Conservation (phyloP, 2,113 vertebrate species). For the Saimiri boliviensis region DNA sequence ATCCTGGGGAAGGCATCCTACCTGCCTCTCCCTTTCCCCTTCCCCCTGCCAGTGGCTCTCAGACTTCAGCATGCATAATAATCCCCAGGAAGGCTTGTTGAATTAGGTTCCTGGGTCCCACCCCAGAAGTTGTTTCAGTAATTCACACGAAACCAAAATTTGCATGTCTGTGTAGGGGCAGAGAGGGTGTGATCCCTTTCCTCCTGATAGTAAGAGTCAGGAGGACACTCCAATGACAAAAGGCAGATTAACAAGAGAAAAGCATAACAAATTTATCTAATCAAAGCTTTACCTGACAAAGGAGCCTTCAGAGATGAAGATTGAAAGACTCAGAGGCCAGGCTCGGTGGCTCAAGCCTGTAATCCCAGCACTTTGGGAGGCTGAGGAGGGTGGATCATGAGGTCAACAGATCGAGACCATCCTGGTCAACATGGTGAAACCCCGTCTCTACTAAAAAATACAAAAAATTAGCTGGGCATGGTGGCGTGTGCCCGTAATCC, state of each 20-base stretch:
- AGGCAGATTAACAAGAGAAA: background rate
- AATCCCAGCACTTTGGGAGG: too few relatives aligned
- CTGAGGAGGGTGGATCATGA: too few relatives aligned
- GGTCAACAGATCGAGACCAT: too few relatives aligned
- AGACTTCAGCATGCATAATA: background rate
- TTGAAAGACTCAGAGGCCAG: background rate
- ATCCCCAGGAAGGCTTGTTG: background rate
- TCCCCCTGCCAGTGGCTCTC: background rate
- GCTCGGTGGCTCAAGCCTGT: too few relatives aligned
- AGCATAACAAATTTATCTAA: background rate
- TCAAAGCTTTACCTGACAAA: background rate
- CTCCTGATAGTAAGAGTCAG: background rate
- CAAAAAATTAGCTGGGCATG: too few relatives aligned
- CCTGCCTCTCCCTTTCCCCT: rapidly evolving
- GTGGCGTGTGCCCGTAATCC: too few relatives aligned
- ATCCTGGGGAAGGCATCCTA: background rate
- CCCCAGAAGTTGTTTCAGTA: background rate
- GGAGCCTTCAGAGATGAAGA: background rate
- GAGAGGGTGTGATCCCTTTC: background rate
- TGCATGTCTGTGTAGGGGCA: background rate
- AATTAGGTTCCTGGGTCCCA: background rate
- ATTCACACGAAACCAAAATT: background rate
- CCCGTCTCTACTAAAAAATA: too few relatives aligned
- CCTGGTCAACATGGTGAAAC: too few relatives aligned
- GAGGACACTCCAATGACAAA: background rate